Evolutionary conservation across 1,140 invertebrate species (phyloP).

Genomic region (Drosophila lacteicornis): DNA sequence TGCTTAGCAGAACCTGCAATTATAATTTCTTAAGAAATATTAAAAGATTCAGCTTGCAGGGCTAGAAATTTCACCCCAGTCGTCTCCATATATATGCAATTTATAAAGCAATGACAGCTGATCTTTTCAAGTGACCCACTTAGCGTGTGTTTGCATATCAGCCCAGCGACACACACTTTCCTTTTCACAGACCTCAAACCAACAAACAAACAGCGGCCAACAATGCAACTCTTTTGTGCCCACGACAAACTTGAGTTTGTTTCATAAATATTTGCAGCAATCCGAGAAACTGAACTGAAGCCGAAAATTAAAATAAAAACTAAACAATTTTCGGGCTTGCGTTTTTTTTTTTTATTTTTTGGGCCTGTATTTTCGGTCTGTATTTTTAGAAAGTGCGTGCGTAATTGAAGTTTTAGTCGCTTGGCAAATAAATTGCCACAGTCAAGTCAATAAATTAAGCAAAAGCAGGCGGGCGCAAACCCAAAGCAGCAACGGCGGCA

Average conservation of each 20-base stretch:
- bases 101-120: conserved; percentile 60
- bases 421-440: conserved; percentile 78
- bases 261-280: conserved; percentile 74
- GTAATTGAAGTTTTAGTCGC: conserved; percentile 68
- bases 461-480: conserved; percentile 41
- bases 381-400: conserved; percentile 80
- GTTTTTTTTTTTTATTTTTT: conserved; percentile 25
- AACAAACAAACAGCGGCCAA: conserved; percentile 26
- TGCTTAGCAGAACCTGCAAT: background rate
- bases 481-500: conserved; percentile 4
- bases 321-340: conserved; percentile 17
- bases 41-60: background rate
- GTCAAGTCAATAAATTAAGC: conserved; percentile 78
- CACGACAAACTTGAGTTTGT: conserved; percentile 57
- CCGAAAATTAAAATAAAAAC: conserved; percentile 20
- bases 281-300: conserved; percentile 16
- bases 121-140: conserved; percentile 82
- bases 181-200: conserved; percentile 57
- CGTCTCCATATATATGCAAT: conserved; percentile 6
- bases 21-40: background rate
- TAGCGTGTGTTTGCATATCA: conserved; percentile 59
- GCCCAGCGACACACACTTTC: conserved; percentile 68
- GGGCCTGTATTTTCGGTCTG: conserved; percentile 12
- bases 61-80: conserved; percentile 3
- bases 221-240: conserved; percentile 70